Conservation (phyloP, 2,888 invertebrate species). For the Acrobasis repandana region DNA sequence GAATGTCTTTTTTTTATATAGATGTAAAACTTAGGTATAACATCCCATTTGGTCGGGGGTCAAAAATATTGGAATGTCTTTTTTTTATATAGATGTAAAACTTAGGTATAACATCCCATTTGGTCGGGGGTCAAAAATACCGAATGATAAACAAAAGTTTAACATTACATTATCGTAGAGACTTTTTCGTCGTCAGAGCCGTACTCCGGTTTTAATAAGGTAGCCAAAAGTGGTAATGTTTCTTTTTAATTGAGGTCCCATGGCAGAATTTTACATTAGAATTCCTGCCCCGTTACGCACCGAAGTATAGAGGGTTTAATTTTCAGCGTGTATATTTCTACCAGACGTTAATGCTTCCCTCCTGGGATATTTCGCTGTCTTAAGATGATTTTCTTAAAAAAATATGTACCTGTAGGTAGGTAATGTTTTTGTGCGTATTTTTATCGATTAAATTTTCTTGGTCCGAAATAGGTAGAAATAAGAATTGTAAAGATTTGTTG, state of each 20-base stretch:
- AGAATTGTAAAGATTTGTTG: too few relatives aligned
- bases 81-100: too few relatives aligned
- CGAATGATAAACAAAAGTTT: neutral
- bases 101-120: too few relatives aligned
- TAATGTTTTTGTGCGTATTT: too few relatives aligned
- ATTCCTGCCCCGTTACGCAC: constrained; percentile 23
- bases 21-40: too few relatives aligned
- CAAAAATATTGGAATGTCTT: too few relatives aligned
- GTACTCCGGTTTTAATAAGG: constrained; percentile 17
- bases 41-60: neutral
- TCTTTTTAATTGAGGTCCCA: constrained; percentile 17
- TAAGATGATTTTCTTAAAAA: neutral
- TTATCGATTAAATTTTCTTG: too few relatives aligned
- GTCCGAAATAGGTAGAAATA: too few relatives aligned
- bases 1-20: too few relatives aligned
- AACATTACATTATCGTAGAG: neutral
- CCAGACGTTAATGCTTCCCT: neutral
- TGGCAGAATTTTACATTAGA: constrained; percentile 25
- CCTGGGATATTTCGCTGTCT: neutral
- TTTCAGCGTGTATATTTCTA: constrained; percentile 4
- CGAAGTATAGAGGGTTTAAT: constrained; percentile 25
- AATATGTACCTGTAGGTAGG: neutral
- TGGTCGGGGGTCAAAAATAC: neutral
- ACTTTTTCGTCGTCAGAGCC: neutral
- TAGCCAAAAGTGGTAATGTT: constrained; percentile 13